Base-by-base conservation (phyloP, 2,888 invertebrate species). In the Ormyrus rosae region DNA sequence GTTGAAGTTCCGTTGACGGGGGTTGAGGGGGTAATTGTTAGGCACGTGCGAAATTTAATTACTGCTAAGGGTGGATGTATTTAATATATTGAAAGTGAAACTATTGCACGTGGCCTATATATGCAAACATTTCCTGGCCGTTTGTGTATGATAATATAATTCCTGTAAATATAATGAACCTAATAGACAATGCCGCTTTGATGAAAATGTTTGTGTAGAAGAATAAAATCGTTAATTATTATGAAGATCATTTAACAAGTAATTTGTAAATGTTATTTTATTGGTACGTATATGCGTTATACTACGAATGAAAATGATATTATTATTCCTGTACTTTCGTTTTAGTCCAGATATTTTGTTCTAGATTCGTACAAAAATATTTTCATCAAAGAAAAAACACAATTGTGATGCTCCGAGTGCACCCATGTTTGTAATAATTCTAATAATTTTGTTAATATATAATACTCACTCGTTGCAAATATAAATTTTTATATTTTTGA, bases 131-230 rank as follows among this genome's bases (percentile, higher is more conserved):
- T 19, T 56, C 34, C 11, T 55, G 9, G 50, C 61, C 46, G 10
- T 50, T 65, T 56, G 51, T 58, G 71, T 67, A 72, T n/a, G 9
- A 71, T 51, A 65, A 65, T 58, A 45, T 48, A 4, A 72, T 53
- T 65, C 51, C 11, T 78, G 78, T 78, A 78, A 71, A 78, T 72
- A 78, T 56, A 64, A 48, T 10, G n/a, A 8, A 76, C n/a, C 19
- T 65, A 19, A 34, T 73, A 64, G 46, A 48, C 6, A 13, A 69
- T 46, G 19, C 56, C 56, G 46, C 53, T 48, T 19, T 63, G 19
- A 6, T 69, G 48, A 58, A 60, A 58, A 63, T 53, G 56, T 70
- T 53, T 58, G 19, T 46, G 19, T 64, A 56, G 11, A 19, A 13
- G 34, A 56, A 56, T 7, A 6, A 46, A 10, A 46, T 11, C n/a